Evolutionary conservation across 2,888 invertebrate species (phyloP).

Genomic region (Brachypalpus laphriformis): DNA sequence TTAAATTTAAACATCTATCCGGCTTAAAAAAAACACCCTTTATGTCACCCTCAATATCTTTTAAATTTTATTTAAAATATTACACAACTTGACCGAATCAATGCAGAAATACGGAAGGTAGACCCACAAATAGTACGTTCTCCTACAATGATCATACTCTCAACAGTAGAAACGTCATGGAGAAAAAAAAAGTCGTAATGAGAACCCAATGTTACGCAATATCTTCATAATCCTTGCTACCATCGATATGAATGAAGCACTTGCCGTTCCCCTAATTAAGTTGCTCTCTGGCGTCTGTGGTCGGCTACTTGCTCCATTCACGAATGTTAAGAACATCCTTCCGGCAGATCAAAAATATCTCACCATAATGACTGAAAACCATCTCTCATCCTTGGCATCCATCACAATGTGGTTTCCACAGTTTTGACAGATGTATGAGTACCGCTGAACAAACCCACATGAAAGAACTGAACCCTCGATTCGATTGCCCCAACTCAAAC

Average conservation of each 20-base stretch:
- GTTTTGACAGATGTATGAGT: slow-evolving; percentile 69
- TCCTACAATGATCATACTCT: too few species aligned
- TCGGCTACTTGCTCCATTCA: neutral
- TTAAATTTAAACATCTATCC: too few species aligned
- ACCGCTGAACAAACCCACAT: slow-evolving; percentile 4
- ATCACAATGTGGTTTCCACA: slow-evolving; percentile 64
- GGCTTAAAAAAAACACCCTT: too few species aligned
- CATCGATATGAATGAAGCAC: neutral
- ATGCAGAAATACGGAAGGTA: too few species aligned
- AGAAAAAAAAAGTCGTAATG: neutral
- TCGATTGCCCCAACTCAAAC: slow-evolving; percentile 20
- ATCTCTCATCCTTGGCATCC: slow-evolving; percentile 53
- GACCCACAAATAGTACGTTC: too few species aligned
- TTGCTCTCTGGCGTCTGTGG: slow-evolving; percentile 2
- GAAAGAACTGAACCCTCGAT: neutral
- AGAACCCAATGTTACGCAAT: neutral
- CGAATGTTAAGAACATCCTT: slow-evolving; percentile 40
- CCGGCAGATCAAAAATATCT: slow-evolving; percentile 58
- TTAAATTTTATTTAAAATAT: too few species aligned
- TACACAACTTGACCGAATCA: too few species aligned
- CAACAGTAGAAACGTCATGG: too few species aligned
- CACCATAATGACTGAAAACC: slow-evolving; percentile 27
- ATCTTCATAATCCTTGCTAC: neutral
- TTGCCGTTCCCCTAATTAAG: neutral
- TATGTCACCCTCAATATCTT: too few species aligned